Evolutionary conservation across 1,140 invertebrate genomes (phyloP), one percentile per base, ranked within the genome.

Genomic region (Drosophila micromelanica): DNA sequence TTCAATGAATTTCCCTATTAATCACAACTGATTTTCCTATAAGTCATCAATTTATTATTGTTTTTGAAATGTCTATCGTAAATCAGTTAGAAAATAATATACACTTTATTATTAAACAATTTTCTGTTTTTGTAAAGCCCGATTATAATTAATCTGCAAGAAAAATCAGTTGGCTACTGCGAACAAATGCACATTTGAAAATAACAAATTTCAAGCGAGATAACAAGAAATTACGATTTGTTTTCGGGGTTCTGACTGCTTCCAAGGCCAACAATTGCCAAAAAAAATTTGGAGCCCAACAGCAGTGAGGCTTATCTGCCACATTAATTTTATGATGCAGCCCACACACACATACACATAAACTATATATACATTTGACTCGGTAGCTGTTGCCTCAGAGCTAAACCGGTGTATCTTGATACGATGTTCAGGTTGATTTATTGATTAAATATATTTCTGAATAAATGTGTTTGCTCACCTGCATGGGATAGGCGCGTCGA

Each of bases 401-500:
- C 52, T 37, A 6, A 32, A 32, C 7, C 2, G 30, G 2, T 32
- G 30, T 6, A 27, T 17, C 11, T 42, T 15, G n/a, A 1, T 23
- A 42, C 12, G 17, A 23, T 17, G 17, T 17, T 17, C 17, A 17
- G 13, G 45, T 38, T 38, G 37, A 40, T 40, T 40, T 40, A 6
- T 40, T 40, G 38, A 30, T 11, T 57, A 15, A 13, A 15, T 40
- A 9, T 35, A 35, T 35, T 17, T 17, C 8, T 9, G 8, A 35
- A 27, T 6, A 27, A 6, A 27, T 3, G 27, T 27, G 27, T 27
- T 5, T 27, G 68, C 68, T 93, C 57, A 94, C 96, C 94, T 98
- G 97, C 94, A 99, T 98, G 3, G 98, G 98, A 93, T 99, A 99
- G 2, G 99, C 98, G 48, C 99, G 93, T 78, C 99, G 93, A 92